Conservation (phyloP, 2,888 invertebrate species). For the Archips xylosteana region DNA sequence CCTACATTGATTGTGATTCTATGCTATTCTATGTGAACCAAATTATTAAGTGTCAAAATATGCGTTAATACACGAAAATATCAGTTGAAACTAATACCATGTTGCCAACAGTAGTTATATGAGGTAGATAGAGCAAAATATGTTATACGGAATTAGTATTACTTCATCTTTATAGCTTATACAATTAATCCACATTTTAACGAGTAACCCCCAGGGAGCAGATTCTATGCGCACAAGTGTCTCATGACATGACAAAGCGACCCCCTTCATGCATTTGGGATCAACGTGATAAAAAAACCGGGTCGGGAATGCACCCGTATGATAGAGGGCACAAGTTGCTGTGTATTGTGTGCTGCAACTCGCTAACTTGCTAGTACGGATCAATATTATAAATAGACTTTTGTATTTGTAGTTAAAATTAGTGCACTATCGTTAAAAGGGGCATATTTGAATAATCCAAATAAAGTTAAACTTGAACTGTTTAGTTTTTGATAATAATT, state of each 20-base stretch:
- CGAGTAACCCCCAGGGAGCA: slow-evolving; percentile 74
- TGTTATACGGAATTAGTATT: background rate
- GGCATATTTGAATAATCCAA: background rate
- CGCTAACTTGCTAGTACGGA: slow-evolving; percentile 3
- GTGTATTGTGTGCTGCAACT: slow-evolving; percentile 42
- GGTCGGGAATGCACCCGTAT: slow-evolving; percentile 76
- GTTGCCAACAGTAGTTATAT: background rate
- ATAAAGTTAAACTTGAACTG: background rate
- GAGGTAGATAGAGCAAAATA: background rate
- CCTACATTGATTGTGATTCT: no score
- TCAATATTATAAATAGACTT: background rate
- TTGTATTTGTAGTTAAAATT: background rate
- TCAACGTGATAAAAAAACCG: slow-evolving; percentile 78
- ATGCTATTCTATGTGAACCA: no score
- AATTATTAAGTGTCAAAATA: no score
- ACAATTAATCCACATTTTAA: slow-evolving; percentile 75
- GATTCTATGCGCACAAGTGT: slow-evolving; percentile 79
- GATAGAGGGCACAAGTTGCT: slow-evolving; percentile 60
- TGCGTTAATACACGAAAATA: no score
- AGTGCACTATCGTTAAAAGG: background rate
- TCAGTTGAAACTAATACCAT: no score
- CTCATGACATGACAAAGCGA: slow-evolving; percentile 76
- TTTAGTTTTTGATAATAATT: background rate
- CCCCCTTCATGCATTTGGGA: slow-evolving; percentile 73
- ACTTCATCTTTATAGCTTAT: slow-evolving; percentile 40